Evolutionary conservation across 2,888 invertebrate genomes (phyloP), one percentile per base, ranked within the genome.

Genomic region (Leptura quadrifasciata): DNA sequence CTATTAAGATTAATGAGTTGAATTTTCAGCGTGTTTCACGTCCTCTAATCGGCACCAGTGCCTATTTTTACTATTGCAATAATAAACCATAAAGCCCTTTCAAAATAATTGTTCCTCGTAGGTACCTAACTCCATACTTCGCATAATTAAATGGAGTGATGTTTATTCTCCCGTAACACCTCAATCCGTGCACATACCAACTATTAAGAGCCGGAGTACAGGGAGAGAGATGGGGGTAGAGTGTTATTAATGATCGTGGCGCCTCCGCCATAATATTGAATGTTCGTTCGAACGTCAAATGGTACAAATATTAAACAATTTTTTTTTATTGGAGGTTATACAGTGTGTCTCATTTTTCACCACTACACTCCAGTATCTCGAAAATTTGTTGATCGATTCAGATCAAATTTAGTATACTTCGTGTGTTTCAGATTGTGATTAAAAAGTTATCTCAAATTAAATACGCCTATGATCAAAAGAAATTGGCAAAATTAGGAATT

Each of bases 1-100:
- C 82, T 83, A 84, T 85, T 82, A 85, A 85, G 85, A 85, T 85
- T 85, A 84, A 85, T 84, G 84, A 84, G 82, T 80, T 75, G 80
- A 82, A 83, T 83, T 84, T 84, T 82, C 80, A 76, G 73, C 74
- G 70, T 79, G 79, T 75, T 78, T 76, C 55, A 72, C 74, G 64
- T 64, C 76, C 68, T 67, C 54, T 79, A 79, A 79, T 80, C 76
- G 72, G 64, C 74, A 63, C 57, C 73, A 77, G 31, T 39, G 72
- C 52, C 74, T 60, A 74, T 74, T 74, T 74, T 74, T 74, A 74
- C 74, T 58, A 68, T 74, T 64, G 74, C 27, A 67, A 68, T 74
- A 74, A 74, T 60, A 72, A 74, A 74, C 74, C 74, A 74, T 68
- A 67, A 58, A 57, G 64, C 60, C 67, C 64, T 55, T 47, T 74